Evolutionary conservation across 1,140 invertebrate species (phyloP).

Genomic region (Campodea augens): DNA sequence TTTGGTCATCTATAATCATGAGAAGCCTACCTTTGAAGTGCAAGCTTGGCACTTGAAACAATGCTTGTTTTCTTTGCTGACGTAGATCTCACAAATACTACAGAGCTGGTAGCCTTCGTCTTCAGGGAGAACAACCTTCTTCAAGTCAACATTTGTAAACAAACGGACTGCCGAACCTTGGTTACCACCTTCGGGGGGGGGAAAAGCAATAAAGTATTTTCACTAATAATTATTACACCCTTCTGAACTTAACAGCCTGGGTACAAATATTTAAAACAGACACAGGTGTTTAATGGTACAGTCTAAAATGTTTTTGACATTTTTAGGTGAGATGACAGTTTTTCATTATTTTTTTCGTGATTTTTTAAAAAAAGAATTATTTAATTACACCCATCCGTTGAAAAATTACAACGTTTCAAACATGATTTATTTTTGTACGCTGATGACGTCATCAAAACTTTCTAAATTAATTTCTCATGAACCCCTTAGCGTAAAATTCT

Average conservation of each 20-base stretch:
- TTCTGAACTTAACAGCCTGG: neutral
- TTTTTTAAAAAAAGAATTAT: too few relatives aligned
- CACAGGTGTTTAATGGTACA: too few relatives aligned
- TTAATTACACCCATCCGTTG: too few relatives aligned
- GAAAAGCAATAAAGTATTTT: neutral
- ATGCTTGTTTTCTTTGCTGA: conserved; percentile 48
- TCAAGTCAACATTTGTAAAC: conserved; percentile 54
- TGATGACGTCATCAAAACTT: too few relatives aligned
- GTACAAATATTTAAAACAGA: neutral
- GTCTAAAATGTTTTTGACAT: too few relatives aligned
- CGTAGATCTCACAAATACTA: conserved; percentile 44
- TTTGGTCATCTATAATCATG: too few relatives aligned
- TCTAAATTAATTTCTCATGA: too few relatives aligned
- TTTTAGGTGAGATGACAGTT: too few relatives aligned
- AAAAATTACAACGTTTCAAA: too few relatives aligned
- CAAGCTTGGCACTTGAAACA: conserved; percentile 50
- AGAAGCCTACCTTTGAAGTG: conserved; percentile 52
- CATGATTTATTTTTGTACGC: too few relatives aligned
- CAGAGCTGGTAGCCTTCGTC: conserved; percentile 55
- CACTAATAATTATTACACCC: neutral
- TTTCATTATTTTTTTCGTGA: too few relatives aligned
- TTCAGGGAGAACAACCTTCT: conserved; percentile 30
- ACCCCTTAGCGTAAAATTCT: too few relatives aligned
- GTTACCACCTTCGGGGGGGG: conserved; percentile 23
- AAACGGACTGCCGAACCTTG: conserved; percentile 58